Evolutionary conservation across 2,797 vertebrate species (phyloP).

Genomic region (Gallirallus australis): DNA sequence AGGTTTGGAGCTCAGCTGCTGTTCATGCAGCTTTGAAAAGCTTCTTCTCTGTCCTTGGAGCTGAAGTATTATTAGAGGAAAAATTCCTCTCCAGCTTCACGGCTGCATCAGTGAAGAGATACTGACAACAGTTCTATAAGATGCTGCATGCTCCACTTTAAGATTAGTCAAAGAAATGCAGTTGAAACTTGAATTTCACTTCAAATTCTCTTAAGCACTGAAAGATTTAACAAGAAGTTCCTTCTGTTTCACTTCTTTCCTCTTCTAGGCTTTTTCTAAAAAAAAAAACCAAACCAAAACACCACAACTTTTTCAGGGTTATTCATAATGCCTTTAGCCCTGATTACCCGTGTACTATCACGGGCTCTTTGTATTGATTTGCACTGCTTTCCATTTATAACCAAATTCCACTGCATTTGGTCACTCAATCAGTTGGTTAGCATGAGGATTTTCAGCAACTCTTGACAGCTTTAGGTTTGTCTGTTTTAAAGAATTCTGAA

Average conservation of each 20-base stretch:
- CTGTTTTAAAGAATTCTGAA: background rate
- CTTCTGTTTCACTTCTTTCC: background rate
- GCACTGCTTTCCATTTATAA: background rate
- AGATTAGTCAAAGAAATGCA: background rate
- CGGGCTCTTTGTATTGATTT: background rate
- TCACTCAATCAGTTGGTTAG: background rate
- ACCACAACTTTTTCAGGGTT: background rate
- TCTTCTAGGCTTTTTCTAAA: background rate
- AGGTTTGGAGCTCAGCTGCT: conserved; percentile 4
- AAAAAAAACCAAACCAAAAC: background rate
- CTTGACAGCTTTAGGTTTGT: background rate
- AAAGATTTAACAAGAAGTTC: background rate
- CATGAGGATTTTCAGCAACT: background rate
- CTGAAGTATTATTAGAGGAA: background rate
- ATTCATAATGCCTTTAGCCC: background rate
- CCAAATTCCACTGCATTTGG: background rate
- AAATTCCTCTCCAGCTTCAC: background rate
- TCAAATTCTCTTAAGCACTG: background rate
- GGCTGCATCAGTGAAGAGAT: background rate
- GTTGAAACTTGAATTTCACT: background rate
- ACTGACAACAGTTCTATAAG: background rate
- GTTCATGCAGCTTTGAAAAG: background rate
- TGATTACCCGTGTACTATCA: background rate
- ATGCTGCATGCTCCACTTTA: background rate
- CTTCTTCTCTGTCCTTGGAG: background rate